Evolutionary conservation across 2,113 vertebrate genomes (phyloP).

Genomic region (Protobothrops flavoviridis): DNA sequence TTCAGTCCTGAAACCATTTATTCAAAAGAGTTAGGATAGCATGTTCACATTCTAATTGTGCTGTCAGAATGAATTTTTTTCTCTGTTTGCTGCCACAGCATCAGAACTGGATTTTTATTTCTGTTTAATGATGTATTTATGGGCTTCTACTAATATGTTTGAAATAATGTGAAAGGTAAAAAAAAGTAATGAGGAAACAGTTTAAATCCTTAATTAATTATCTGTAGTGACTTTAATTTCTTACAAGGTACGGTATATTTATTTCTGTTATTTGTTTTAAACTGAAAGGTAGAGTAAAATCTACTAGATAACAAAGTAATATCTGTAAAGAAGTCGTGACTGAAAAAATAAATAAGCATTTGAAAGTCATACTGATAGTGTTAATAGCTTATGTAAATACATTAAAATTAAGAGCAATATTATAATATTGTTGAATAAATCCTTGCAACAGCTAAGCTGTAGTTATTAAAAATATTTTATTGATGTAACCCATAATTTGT

Average conservation of each 20-base stretch:
- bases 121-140: neutral
- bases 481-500: neutral
- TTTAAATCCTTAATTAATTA: neutral
- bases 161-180: neutral
- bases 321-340: neutral
- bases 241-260: neutral
- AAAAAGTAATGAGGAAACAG: neutral
- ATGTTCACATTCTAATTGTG: neutral
- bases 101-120: neutral
- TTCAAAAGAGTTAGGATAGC: neutral
- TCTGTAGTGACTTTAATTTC: neutral
- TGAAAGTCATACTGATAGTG: neutral
- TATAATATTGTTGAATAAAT: neutral
- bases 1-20: neutral
- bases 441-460: constrained; percentile 8
- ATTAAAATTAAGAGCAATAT: constrained; percentile 24
- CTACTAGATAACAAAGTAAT: neutral
- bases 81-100: neutral
- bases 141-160: neutral
- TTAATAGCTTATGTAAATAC: neutral
- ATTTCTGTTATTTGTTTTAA: neutral
- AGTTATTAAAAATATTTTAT: neutral
- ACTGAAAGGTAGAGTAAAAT: neutral
- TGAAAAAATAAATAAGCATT: neutral
- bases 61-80: neutral